Percentiles rank a stretch among this genome's conserved stretches.
phyloP scores from a whole-genome alignment of 1,140 invertebrate genomes.

The Caenorhabditis latens region DNA sequence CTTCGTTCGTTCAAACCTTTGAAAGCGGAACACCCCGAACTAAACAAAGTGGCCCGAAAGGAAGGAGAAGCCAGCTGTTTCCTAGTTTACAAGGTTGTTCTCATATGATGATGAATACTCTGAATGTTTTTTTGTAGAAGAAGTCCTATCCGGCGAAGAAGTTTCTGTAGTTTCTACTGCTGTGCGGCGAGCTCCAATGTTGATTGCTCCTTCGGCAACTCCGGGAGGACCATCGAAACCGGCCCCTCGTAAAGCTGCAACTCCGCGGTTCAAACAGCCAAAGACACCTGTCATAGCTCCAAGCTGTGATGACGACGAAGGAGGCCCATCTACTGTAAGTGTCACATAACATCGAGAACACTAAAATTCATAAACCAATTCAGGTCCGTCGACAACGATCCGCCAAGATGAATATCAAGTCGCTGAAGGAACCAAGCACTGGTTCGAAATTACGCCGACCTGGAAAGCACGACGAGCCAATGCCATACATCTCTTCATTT shows the following conservation, averaged over 20 bases:
- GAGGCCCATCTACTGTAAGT: background rate
- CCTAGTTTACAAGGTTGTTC: background rate
- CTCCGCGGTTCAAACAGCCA: conserved; percentile 1
- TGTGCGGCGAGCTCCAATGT: background rate
- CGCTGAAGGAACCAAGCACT: conserved; percentile 7
- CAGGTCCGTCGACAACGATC: conserved; percentile 34
- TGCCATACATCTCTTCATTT: conserved; percentile 26
- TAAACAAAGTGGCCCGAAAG: background rate
- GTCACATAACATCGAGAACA: background rate
- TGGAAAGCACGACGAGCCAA: conserved; percentile 38
- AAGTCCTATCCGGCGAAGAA: background rate
- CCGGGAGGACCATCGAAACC: background rate
- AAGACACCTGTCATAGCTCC: background rate
- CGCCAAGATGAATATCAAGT: conserved; percentile 39
- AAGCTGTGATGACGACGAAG: background rate
- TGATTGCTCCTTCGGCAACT: background rate
- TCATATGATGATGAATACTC: background rate
- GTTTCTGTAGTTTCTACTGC: background rate
- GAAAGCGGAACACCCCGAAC: conserved; percentile 7
- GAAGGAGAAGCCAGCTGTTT: conserved; percentile 19
- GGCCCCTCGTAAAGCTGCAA: background rate
- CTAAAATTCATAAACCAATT: background rate
- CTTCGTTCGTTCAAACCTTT: background rate
- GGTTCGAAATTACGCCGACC: background rate
- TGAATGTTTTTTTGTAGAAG: background rate